Evolutionary conservation across 2,888 invertebrate species (phyloP).

Genomic region (Callinectes sapidus): DNA sequence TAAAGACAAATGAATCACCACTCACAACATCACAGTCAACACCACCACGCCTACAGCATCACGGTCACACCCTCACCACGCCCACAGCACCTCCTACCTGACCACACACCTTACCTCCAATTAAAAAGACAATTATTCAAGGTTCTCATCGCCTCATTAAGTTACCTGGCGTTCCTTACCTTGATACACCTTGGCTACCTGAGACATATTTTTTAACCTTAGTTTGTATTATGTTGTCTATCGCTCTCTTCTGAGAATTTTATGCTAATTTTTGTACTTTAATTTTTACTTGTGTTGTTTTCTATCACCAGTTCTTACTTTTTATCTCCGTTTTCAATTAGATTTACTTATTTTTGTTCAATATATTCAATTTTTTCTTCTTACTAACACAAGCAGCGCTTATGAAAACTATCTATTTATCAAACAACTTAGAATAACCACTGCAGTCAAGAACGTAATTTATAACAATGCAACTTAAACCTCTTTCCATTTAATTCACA

Average conservation of each 20-base stretch:
- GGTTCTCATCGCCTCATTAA: neutral
- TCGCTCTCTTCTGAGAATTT: neutral
- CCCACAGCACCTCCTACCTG: neutral
- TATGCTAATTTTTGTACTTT: neutral
- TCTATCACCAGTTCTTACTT: neutral
- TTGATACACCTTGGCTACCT: neutral
- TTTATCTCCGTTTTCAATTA: neutral
- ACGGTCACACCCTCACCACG: neutral
- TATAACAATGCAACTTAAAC: too few relatives aligned
- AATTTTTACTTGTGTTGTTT: neutral
- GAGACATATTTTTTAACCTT: neutral
- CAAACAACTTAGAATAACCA: too few relatives aligned
- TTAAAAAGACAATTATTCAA: neutral
- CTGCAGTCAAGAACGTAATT: too few relatives aligned
- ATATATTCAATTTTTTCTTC: too few relatives aligned
- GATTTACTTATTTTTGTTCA: too few relatives aligned
- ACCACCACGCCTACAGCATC: neutral
- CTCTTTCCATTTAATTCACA: too few relatives aligned
- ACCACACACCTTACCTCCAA: neutral
- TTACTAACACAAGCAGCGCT: too few relatives aligned
- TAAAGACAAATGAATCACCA: neutral
- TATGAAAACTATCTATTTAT: too few relatives aligned
- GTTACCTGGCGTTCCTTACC: neutral
- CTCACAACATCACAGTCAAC: neutral
- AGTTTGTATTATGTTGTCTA: neutral